Base-by-base conservation (phyloP, 2,888 invertebrate species). In the Pegoplata infirma region DNA sequence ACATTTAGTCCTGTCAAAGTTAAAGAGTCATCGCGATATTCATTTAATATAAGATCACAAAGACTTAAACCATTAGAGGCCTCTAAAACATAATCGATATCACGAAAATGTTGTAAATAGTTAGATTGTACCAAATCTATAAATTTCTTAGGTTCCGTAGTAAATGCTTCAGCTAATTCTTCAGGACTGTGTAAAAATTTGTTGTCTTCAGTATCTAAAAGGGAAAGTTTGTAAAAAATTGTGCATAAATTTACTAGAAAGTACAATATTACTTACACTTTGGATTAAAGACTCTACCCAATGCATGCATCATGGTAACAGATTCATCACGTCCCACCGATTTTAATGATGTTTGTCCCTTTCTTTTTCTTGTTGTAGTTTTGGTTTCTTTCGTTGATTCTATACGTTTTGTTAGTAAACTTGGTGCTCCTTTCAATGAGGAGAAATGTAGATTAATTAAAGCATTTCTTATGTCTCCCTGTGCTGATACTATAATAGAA, bases 381-480 rank as follows among this genome's bases (percentile, higher is more conserved):
- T 55, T 75, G 4, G 55, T 16, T 46, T 63, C 51, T 59, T 75
- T 53, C 14, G 3, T 2, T 32, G 36, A 63, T 56, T 71, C 56
- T 7, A 79, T 1, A 81, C 25, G 78, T 25, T 79, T 83, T 40
- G 82, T 85, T 7, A 59, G 79, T 75, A 81, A 28, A 17, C 44
- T 63, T 1, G 75, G 79, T 28, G 71, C 71, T 93, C 95, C 94
- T 92, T 92, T 93, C 59, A 94, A 90, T 81, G 93, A 93, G 49
- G 94, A 93, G 90, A 97, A 96, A 90, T 97, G 95, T 66, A 96
- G 91, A 89, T 96, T 95, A 83, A 96, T 93, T 55, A 97, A 91
- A 0, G 96, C 95, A 84, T 94, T 94, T 84, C 97, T 91, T 19
- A 97, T 92, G 89, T 97, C 97, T 0, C 97, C 97, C 81, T 92